Conservation (phyloP, 1,140 invertebrate genomes). For the Drosophila nannoptera region DNA sequence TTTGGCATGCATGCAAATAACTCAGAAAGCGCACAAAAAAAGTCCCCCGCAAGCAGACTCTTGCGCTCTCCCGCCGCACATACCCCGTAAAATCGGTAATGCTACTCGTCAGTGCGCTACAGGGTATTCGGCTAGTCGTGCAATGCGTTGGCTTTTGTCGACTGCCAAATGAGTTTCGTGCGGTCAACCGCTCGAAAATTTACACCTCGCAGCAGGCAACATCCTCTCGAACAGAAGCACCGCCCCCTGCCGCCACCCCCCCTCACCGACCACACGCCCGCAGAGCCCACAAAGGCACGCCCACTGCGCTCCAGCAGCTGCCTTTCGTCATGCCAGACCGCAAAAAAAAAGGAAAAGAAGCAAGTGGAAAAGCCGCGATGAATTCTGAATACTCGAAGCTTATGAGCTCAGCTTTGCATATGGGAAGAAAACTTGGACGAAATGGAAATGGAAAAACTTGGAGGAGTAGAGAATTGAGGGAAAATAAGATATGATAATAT, state of each 20-base stretch:
- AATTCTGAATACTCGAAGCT: background rate
- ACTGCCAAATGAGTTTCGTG: slow-evolving; percentile 67
- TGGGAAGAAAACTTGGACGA: no score
- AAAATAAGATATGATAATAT: no score
- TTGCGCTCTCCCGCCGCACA: background rate
- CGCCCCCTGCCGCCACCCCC: background rate
- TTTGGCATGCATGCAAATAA: slow-evolving; percentile 15
- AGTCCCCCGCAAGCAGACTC: background rate
- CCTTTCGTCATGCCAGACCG: slow-evolving; percentile 21
- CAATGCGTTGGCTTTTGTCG: slow-evolving; percentile 5
- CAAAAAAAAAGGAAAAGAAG: slow-evolving; percentile 17
- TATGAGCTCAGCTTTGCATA: no score
- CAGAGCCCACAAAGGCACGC: background rate
- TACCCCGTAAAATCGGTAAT: slow-evolving; percentile 8
- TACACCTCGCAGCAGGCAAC: slow-evolving; percentile 22
- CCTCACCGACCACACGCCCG: background rate
- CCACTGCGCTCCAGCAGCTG: background rate
- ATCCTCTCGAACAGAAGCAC: no score
- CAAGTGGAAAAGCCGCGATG: background rate
- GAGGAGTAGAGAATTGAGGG: no score
- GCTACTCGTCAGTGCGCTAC: no score
- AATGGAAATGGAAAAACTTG: no score
- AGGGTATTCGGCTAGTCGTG: background rate
- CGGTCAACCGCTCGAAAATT: slow-evolving; percentile 63
- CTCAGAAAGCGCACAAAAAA: slow-evolving; percentile 2